A percentile compares a stretch with the other conserved stretches of the same genome.
phyloP scores from a whole-genome alignment of 2,888 invertebrate genomes.

The Noctua janthina region DNA sequence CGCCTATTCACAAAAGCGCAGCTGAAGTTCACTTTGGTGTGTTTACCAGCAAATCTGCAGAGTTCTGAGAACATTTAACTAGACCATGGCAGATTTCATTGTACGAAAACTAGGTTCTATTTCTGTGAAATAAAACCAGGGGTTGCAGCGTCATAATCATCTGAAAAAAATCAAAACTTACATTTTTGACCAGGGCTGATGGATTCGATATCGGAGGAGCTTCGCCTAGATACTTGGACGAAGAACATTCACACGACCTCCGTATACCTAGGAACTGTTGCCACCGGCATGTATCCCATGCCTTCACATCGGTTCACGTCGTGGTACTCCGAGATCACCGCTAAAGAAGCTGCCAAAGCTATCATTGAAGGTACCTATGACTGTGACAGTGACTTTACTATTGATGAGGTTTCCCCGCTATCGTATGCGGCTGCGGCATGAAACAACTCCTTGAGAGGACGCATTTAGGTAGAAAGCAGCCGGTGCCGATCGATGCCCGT shows the following conservation, averaged over 20 bases:
- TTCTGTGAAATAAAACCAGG: neutral
- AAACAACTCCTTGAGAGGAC: neutral
- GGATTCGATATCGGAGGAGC: constrained; percentile 86
- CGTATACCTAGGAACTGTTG: constrained; percentile 83
- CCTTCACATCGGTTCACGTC: constrained; percentile 84
- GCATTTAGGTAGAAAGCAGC: neutral
- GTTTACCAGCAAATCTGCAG: neutral
- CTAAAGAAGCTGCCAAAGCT: constrained; percentile 83
- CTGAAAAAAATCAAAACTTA: neutral
- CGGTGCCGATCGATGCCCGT: neutral
- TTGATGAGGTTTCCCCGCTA: neutral
- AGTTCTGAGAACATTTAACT: neutral
- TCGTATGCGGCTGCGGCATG: neutral
- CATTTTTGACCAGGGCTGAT: constrained; percentile 78
- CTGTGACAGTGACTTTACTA: neutral
- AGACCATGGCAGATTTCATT: neutral
- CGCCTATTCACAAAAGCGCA: neutral
- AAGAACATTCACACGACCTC: constrained; percentile 85
- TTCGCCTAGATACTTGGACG: constrained; percentile 84
- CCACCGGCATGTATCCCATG: constrained; percentile 83
- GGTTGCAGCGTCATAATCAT: neutral
- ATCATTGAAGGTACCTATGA: constrained; percentile 82
- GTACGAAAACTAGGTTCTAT: neutral
- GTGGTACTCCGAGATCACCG: constrained; percentile 80
- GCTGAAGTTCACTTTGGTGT: neutral